Conservation (phyloP, 2,797 vertebrate genomes). For the Microctenopoma lineatum region DNA sequence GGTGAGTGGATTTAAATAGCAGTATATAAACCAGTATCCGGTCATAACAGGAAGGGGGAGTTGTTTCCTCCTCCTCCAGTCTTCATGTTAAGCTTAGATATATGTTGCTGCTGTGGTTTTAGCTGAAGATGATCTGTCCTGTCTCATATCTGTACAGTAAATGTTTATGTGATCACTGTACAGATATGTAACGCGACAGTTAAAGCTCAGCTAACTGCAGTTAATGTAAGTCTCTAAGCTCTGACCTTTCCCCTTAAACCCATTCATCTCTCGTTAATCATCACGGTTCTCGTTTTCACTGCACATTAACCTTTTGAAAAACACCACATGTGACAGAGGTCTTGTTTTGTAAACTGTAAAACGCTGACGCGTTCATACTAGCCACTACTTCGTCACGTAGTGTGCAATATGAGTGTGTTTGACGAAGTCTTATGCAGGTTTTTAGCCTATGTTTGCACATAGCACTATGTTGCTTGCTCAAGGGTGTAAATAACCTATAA, state of each 20-base stretch:
- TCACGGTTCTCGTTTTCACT: constrained; percentile 3
- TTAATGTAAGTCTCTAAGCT: neutral
- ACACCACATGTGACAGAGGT: neutral
- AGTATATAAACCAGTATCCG: too few relatives aligned
- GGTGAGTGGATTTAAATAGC: too few relatives aligned
- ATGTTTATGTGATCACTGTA: too few relatives aligned
- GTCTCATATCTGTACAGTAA: too few relatives aligned
- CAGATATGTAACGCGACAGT: neutral
- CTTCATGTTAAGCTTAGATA: neutral
- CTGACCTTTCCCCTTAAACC: constrained; percentile 2
- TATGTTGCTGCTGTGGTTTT: constrained; percentile 2
- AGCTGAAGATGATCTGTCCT: neutral
- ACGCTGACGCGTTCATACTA: neutral
- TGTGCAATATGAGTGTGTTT: neutral
- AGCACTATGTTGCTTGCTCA: constrained; percentile 34
- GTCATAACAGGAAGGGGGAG: neutral
- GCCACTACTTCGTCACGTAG: constrained; percentile 2
- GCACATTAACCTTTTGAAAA: neutral
- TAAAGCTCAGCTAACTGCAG: too few relatives aligned
- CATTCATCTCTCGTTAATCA: neutral
- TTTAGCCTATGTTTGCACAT: constrained; percentile 25
- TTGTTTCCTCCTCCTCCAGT: neutral
- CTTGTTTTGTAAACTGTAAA: neutral
- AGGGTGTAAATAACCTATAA: constrained; percentile 65
- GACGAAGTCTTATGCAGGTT: constrained; percentile 5